Percentiles rank a stretch among this genome's conserved stretches.
Evolutionary conservation across 1,140 invertebrate genomes (phyloP).

Genomic region (Druon quercuslanigerum): DNA sequence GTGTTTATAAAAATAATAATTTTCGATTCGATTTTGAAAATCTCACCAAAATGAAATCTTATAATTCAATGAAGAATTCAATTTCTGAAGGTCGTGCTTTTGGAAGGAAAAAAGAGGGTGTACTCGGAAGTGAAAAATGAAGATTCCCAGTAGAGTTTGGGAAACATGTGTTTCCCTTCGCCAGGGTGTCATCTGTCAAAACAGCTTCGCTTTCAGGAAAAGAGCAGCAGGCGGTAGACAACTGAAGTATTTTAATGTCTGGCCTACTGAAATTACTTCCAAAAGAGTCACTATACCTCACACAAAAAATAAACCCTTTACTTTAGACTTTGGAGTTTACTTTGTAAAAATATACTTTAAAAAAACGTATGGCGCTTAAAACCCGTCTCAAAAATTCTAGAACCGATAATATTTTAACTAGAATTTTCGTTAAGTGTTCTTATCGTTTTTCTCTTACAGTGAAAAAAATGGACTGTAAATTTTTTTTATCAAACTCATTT

Average conservation of each 20-base stretch:
- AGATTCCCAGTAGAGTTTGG: constrained; percentile 53
- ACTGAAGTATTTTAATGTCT: constrained; percentile 44
- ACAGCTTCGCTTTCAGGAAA: constrained; percentile 37
- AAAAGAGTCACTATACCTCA: constrained; percentile 19
- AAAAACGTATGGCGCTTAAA: no score
- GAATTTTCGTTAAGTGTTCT: no score
- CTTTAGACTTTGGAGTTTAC: background rate
- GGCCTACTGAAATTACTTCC: constrained; percentile 25
- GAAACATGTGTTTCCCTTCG: constrained; percentile 60
- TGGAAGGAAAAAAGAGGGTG: background rate
- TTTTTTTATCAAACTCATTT: no score
- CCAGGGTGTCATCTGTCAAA: constrained; percentile 61
- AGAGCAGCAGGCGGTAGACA: constrained; percentile 13
- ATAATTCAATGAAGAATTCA: background rate
- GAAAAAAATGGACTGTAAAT: no score
- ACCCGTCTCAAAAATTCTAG: background rate
- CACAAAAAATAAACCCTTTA: constrained; percentile 18
- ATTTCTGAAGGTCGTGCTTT: background rate
- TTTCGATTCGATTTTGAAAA: background rate
- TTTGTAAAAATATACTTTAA: background rate
- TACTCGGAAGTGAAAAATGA: constrained; percentile 43
- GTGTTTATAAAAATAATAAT: no score
- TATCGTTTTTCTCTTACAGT: no score
- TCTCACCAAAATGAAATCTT: background rate
- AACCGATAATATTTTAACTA: no score